Conservation (phyloP, 2,797 vertebrate species). For the Etheostoma perlongum region DNA sequence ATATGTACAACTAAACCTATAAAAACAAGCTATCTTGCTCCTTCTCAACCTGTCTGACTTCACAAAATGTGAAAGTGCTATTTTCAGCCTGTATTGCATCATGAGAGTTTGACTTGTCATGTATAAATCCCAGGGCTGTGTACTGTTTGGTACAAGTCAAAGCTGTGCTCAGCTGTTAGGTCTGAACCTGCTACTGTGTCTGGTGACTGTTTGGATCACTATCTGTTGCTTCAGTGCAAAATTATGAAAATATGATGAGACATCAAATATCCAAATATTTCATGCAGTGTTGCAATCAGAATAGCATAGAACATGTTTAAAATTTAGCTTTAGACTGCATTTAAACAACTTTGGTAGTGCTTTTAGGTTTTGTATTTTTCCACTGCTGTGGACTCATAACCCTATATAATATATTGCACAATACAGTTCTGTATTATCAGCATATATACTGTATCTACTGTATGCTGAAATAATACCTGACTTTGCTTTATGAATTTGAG, state of each 20-base stretch:
- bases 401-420: background rate
- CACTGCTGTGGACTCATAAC: background rate
- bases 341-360: background rate
- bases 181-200: conserved; percentile 36
- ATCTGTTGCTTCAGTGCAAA: conserved; percentile 4
- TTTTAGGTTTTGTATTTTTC: background rate
- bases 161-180: conserved; percentile 47
- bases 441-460: background rate
- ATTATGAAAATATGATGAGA: conserved; percentile 6
- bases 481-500: background rate
- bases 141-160: conserved; percentile 46
- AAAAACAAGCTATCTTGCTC: conserved; percentile 25
- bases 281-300: background rate
- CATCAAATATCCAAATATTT: background rate
- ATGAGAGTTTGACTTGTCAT: conserved; percentile 67
- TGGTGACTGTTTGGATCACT: conserved; percentile 8
- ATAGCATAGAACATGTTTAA: background rate
- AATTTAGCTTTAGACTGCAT: background rate
- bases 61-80: conserved; percentile 47
- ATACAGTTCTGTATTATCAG: background rate
- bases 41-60: conserved; percentile 59
- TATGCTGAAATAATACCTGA: background rate
- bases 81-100: conserved; percentile 65
- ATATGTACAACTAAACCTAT: background rate
- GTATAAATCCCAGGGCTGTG: conserved; percentile 51